Evolutionary conservation across 64 coral and sea anemone genomes (phyloP), one percentile per base, ranked within the genome.

Genomic region (Actinia equina): DNA sequence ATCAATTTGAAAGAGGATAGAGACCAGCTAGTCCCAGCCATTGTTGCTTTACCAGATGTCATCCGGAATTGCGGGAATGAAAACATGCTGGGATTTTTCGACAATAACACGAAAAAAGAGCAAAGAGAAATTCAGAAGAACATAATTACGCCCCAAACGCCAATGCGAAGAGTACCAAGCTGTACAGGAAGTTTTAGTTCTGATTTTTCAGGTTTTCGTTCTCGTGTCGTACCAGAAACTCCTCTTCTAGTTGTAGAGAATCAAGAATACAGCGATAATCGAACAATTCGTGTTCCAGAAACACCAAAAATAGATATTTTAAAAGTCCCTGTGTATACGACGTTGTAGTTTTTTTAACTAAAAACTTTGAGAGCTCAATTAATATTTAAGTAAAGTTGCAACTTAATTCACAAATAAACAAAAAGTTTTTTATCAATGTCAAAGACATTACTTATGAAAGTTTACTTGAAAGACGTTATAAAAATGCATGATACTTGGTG

Each of bases 241-340:
- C 69, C 69, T 74, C 69, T 74, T 74, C 69, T 12, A 74, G 26
- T 30, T 74, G 2, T 74, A 0, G 69, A 14, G 69, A 12, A 74
- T 74, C 11, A 74, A 14, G 26, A 71, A 37, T 26, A 71, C n/a
- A n/a, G n/a, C 2, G 69, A 74, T 25, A 41, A 30, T 30, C 26
- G 69, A 74, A 74, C 42, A 74, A 16, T 74, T 74, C 69, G 69
- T 74, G 69, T 74, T 16, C 69, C 69, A 74, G 69, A 74, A 74
- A 74, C 69, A 74, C 26, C 69, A 37, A 74, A 74, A 41, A 74
- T 74, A 27, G 3, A 14, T 37, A 74, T 74, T 65, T 65, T 19
- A 65, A 65, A 65, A 23, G 62, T 23, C 62, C 5, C 62, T 8
- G 4, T 49, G 63, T 69, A n/a, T 69, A 20, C 63, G 1, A 20